These are phyloP conservation scores for Ophion slaviceki DNA, from an alignment of 2,888 invertebrate genomes.

Conservation along the genomic window DNA sequence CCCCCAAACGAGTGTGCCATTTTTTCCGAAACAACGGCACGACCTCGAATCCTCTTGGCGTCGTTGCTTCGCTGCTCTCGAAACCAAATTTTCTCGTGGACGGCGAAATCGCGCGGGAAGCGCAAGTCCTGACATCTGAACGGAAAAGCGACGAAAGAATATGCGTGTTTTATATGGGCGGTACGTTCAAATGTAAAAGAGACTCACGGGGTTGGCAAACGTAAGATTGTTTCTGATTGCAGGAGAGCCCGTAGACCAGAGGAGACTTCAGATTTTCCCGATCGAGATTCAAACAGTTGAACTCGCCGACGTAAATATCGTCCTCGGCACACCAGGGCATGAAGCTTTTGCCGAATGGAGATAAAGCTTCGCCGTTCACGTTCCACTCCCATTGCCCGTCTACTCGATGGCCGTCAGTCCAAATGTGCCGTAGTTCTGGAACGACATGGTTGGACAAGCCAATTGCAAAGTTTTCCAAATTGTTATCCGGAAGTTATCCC, in stretches of 20 bases:
- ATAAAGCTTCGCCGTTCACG: conserved; percentile 48
- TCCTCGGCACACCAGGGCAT: conserved; percentile 70
- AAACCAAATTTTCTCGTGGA: not conserved
- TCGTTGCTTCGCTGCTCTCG: not conserved
- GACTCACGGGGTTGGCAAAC: conserved; percentile 71
- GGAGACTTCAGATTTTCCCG: conserved; percentile 67
- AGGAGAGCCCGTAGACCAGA: conserved; percentile 70
- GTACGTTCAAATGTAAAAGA: not conserved
- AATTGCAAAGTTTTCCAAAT: too few relatives aligned
- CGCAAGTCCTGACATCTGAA: conserved; percentile 16
- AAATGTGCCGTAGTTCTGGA: conserved; percentile 68
- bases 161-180: not conserved
- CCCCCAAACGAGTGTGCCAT: not conserved
- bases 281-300: conserved; percentile 72
- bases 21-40: conserved; percentile 22
- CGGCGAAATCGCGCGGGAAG: conserved; percentile 18
- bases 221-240: conserved; percentile 67
- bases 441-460: not conserved
- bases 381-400: conserved; percentile 65
- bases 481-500: too few relatives aligned
- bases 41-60: not conserved
- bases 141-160: not conserved
- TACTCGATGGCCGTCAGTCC: conserved; percentile 63
- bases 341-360: conserved; percentile 52
- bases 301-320: conserved; percentile 13